A percentile compares a stretch with the other conserved stretches of the same genome.
phyloP scores from a whole-genome alignment of 1,140 invertebrate genomes.

The Tyrophagus putrescentiae region DNA sequence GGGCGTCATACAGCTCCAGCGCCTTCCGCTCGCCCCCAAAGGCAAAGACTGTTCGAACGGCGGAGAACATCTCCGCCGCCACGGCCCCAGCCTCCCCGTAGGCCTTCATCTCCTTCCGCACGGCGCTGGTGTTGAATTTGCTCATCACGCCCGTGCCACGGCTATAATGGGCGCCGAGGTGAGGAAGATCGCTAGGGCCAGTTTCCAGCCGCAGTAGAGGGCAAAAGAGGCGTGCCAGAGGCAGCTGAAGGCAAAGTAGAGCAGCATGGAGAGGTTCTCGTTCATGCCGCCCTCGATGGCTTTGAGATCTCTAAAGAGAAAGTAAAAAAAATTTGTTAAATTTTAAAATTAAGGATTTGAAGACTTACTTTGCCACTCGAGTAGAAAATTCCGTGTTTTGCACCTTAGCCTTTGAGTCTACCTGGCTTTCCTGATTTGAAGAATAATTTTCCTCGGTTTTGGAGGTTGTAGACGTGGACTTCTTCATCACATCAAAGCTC shows the following conservation, averaged over 20 bases:
- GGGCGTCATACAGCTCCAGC: constrained; percentile 36
- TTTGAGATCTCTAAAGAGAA: no score
- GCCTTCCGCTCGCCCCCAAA: constrained; percentile 35
- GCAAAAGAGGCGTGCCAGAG: constrained; percentile 33
- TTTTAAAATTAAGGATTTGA: no score
- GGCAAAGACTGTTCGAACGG: constrained; percentile 35
- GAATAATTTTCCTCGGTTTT: no score
- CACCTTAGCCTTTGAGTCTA: background rate
- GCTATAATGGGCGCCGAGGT: constrained; percentile 35
- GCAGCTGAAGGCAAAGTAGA: constrained; percentile 35
- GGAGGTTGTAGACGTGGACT: no score
- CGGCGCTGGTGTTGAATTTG: no score
- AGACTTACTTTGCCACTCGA: no score
- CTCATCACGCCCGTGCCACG: constrained; percentile 29
- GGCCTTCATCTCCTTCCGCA: constrained; percentile 29
- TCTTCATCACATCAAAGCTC: no score
- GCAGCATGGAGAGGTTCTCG: constrained; percentile 39
- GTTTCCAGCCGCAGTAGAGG: constrained; percentile 36
- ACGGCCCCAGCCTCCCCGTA: constrained; percentile 37
- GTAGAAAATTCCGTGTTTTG: no score
- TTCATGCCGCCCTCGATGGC: constrained; percentile 42
- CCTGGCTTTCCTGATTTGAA: constrained; percentile 32
- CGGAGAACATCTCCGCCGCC: constrained; percentile 37
- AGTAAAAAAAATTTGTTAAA: no score
- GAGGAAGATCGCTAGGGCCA: constrained; percentile 33